Base-by-base conservation (phyloP, 2,113 vertebrate genomes). In the Neodontobutis hainanensis region DNA sequence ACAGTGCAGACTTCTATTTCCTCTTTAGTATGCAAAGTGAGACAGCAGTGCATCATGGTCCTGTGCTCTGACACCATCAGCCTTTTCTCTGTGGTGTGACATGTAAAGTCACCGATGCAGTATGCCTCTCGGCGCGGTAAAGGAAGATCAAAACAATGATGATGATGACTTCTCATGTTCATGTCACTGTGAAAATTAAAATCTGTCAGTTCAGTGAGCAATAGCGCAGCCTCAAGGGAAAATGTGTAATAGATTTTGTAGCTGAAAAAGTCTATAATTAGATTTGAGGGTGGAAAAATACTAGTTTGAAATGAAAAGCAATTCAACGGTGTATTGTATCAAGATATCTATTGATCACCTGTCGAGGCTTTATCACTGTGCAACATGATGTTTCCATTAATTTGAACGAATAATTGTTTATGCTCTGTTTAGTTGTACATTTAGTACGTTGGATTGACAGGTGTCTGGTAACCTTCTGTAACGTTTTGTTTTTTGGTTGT, bases 21-120 rank as follows among this genome's bases (percentile, higher is more conserved):
- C 60, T 75, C 69, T 59, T 74, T 47, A 73, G 59, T 68, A 61
- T 74, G 68, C 80, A 63, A 40, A 1, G 68, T 47, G 51, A 76
- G 10, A 57, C 59, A 19, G 73, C 36, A 38, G 16, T 50, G 61
- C 71, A 53, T 83, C 12, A 61, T 49, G 61, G 43, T 55, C 66
- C 48, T 27, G 64, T 61, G 68, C 62, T 58, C 19, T 45, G 49
- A 51, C 63, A 42, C 12, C 59, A 72, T 61, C 73, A 44, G 52
- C 73, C 62, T 16, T 56, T 70, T 62, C 36, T 38, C 46, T 53
- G 16, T 19, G 40, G 48, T 52, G 38, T 19, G 11, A 56, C 61
- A 47, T 48, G 48, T 57, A 38, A 35, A 49, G 10, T 14, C 44
- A 56, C 38, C 7, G 14, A 49, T n/a, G 42, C 36, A 58, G n/a